These are phyloP conservation scores for Chondrilla cf. caribensis DNA, from an alignment of 37 sponge, comb jelly and placozoan species.

Conservation along the genomic window DNA sequence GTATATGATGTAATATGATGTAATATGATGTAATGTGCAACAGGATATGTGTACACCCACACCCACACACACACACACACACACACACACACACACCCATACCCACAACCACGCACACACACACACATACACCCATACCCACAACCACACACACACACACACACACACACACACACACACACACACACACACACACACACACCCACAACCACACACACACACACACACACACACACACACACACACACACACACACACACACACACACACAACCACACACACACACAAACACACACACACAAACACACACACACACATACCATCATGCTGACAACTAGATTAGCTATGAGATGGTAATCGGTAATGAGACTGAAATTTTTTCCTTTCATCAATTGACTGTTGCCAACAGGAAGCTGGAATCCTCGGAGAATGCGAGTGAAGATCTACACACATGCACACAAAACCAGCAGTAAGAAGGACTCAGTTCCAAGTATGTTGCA, in stretches of 20 bases:
- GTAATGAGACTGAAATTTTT: neutral
- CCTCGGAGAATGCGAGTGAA: constrained; percentile 66
- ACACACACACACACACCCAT: neutral
- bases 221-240: constrained; percentile 15
- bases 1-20: neutral
- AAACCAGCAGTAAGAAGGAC: neutral
- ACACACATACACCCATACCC: constrained; percentile 32
- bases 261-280: neutral
- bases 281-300: neutral
- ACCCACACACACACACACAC: neutral
- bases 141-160: neutral
- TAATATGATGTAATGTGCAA: neutral
- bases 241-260: neutral
- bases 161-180: neutral
- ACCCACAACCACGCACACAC: neutral
- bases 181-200: neutral
- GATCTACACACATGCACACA: constrained; percentile 37
- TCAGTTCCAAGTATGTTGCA: neutral
- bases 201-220: too few relatives aligned
- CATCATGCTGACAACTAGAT: constrained; percentile 57
- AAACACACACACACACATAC: constrained; percentile 27
- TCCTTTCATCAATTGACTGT: neutral
- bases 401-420: constrained; percentile 76
- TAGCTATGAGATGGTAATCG: neutral
- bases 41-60: neutral